Conservation (phyloP, 2,113 vertebrate species). For the Paedocypris sp. region DNA sequence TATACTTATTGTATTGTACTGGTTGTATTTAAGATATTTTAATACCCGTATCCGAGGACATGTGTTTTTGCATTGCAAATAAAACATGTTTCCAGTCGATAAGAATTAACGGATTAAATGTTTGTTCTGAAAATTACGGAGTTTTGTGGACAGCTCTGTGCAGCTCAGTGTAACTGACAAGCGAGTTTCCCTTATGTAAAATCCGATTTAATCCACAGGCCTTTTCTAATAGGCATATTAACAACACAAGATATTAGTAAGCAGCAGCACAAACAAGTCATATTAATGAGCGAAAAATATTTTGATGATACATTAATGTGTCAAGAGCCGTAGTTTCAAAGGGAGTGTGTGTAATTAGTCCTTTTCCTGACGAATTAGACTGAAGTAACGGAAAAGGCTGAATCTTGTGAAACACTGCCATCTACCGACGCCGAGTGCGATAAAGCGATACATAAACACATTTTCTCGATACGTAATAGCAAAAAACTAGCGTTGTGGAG, state of each 20-base stretch:
- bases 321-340: constrained; percentile 38
- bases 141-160: constrained; percentile 19
- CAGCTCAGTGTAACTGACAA: constrained; percentile 20
- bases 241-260: constrained; percentile 37
- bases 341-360: constrained; percentile 27
- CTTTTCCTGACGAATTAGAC: constrained; percentile 25
- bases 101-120: no score
- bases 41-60: no score
- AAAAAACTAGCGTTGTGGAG: no score
- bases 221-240: constrained; percentile 32
- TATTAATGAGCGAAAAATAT: constrained; percentile 45
- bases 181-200: constrained; percentile 26
- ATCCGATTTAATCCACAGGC: constrained; percentile 26
- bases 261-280: constrained; percentile 40
- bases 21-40: no score
- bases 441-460: not conserved
- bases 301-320: constrained; percentile 45
- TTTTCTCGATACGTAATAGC: no score
- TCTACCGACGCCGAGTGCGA: constrained; percentile 27
- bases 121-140: constrained; percentile 11
- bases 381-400: constrained; percentile 15
- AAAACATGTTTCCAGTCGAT: no score
- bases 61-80: no score
- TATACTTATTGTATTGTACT: no score
- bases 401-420: constrained; percentile 34